Percentiles rank a stretch among this genome's conserved stretches.
Conservation (phyloP, 2,888 invertebrate genomes). For the Melanargia galathea region DNA sequence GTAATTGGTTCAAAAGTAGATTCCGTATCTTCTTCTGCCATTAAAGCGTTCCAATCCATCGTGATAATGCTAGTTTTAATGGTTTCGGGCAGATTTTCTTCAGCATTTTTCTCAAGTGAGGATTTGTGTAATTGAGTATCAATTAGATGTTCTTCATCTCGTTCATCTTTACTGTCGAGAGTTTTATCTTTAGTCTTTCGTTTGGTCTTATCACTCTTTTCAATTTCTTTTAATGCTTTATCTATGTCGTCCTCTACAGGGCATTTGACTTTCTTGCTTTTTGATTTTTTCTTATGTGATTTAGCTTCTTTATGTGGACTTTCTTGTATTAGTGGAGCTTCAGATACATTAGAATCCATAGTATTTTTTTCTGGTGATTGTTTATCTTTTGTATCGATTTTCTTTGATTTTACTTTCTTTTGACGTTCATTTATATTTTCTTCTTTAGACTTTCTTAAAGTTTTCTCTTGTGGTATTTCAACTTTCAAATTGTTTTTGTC, state of each 20-base stretch:
- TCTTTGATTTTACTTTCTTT: slow-evolving; percentile 29
- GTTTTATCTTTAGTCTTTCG: slow-evolving; percentile 44
- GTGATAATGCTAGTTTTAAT: slow-evolving; percentile 48
- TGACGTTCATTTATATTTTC: slow-evolving; percentile 18
- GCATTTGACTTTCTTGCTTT: slow-evolving; percentile 56
- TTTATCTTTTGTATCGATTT: slow-evolving; percentile 16
- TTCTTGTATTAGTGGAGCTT: slow-evolving; percentile 35
- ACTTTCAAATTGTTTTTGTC: background rate
- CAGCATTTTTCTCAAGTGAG: background rate
- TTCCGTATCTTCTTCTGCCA: slow-evolving; percentile 68
- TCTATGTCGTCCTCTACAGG: slow-evolving; percentile 56
- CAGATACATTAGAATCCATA: slow-evolving; percentile 6
- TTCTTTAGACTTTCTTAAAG: background rate
- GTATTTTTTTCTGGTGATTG: slow-evolving; percentile 11
- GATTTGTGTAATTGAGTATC: background rate
- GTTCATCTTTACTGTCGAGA: slow-evolving; percentile 25
- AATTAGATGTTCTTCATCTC: background rate
- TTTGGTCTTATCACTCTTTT: slow-evolving; percentile 53
- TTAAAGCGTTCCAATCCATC: slow-evolving; percentile 71
- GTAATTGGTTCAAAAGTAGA: slow-evolving; percentile 51
- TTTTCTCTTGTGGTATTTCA: slow-evolving; percentile 14
- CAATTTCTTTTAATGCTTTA: slow-evolving; percentile 58
- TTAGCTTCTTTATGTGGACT: slow-evolving; percentile 47
- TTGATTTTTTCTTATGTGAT: slow-evolving; percentile 58
- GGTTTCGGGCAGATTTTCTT: slow-evolving; percentile 17